Evolutionary conservation across 1,140 invertebrate species (phyloP), one percentile per base, ranked within the genome.

Genomic region (Parasteatoda tepidariorum): DNA sequence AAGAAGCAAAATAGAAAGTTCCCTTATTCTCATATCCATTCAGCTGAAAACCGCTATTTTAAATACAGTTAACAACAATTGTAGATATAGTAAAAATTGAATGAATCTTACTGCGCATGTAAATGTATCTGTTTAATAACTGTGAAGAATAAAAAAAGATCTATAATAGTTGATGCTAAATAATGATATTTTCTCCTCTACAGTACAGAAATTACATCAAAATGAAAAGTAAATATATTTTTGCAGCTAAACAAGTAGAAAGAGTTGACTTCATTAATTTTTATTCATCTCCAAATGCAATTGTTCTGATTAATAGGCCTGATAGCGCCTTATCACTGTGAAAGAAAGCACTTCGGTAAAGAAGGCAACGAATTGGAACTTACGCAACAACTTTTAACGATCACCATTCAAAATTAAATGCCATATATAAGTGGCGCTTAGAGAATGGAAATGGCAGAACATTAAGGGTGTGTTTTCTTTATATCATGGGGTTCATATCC

Each of bases 231-330:
- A 41, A 64, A 41, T 38, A 26, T 13, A 68, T 24, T 28, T 15
- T 26, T 18, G 26, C 68, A 55, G 68, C 68, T 71, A 71, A 71
- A 71, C 68, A 71, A 71, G 34, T 57, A 71, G 6, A n/a, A 71
- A 26, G n/a, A 55, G 22, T 41, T 28, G 26, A 68, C n/a, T 68
- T 68, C 68, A 71, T 71, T 26, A 71, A 48, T 28, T 71, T 71
- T 71, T 71, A 71, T 71, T 71, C 68, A 71, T 67, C 24, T 55
- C 55, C 26, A 24, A 55, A 26, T 30, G 15, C 15, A 31, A 55
- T 28, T 15, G 68, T 13, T 28, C 26, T 55, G 68, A 71, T 71
- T 55, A 55, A 55, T 55, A 15, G 48, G 13, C 2, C 9, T 22
- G 68, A 71, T 71, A 71, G 55, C 41, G 68, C 24, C n/a, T 71